phyloP scores from a whole-genome alignment of 2,797 vertebrate species.

The Discoglossus pictus region DNA sequence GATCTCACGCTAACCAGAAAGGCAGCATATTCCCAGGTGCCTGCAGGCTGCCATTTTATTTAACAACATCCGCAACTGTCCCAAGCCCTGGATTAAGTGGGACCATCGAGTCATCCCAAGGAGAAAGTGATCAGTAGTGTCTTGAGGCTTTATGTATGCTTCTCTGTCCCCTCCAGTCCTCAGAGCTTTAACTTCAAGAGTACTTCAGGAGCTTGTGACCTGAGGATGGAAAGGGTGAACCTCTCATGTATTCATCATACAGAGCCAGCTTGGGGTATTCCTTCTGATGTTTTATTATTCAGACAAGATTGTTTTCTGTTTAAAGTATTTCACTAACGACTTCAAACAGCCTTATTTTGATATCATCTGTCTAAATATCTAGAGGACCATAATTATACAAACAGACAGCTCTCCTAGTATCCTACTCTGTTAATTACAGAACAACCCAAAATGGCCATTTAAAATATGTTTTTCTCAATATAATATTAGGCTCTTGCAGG shows the following conservation, averaged over 20 bases:
- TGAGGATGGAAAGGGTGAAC: constrained; percentile 57
- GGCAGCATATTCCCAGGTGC: constrained; percentile 59
- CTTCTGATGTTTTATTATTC: constrained; percentile 50
- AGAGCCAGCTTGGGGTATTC: constrained; percentile 58
- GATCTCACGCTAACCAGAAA: constrained; percentile 54
- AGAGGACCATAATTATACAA: not conserved
- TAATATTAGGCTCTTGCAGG: too few relatives aligned
- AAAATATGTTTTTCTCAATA: too few relatives aligned
- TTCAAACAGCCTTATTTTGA: constrained; percentile 5
- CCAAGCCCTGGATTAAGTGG: constrained; percentile 63
- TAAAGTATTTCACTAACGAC: constrained; percentile 3
- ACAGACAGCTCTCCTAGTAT: too few relatives aligned
- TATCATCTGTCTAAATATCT: not conserved
- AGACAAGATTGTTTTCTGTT: constrained; percentile 14
- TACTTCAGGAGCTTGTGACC: constrained; percentile 53
- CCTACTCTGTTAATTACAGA: too few relatives aligned
- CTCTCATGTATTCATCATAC: constrained; percentile 59
- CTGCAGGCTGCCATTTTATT: constrained; percentile 63
- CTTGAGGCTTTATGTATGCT: constrained; percentile 58
- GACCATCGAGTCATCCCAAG: constrained; percentile 57
- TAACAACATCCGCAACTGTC: constrained; percentile 69
- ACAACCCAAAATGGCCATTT: too few relatives aligned
- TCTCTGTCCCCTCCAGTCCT: constrained; percentile 55
- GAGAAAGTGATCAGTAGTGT: constrained; percentile 65
- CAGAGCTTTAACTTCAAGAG: constrained; percentile 67